Conservation (phyloP, 2,113 vertebrate species). For the Orycteropus afer region DNA sequence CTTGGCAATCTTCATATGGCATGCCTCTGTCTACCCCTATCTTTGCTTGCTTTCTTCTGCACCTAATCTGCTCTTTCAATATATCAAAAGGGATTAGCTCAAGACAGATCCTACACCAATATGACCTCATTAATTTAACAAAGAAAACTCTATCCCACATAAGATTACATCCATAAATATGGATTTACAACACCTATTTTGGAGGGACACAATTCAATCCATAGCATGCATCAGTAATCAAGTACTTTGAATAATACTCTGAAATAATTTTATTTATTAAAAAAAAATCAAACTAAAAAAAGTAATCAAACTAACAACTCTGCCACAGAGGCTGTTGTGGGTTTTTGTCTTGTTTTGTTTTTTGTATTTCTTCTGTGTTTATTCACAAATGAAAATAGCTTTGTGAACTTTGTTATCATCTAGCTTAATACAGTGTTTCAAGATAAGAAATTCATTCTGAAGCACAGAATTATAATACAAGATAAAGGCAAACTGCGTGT, state of each 20-base stretch:
- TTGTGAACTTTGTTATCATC: conserved; percentile 7
- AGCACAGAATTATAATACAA: neutral
- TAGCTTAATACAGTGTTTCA: neutral
- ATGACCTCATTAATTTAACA: neutral
- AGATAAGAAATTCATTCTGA: conserved; percentile 1
- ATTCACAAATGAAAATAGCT: conserved; percentile 3
- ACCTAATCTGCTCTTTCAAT: no score
- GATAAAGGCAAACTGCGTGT: neutral
- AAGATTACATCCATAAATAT: neutral
- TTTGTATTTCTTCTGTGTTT: neutral
- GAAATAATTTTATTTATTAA: neutral
- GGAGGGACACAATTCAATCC: no score
- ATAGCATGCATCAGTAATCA: neutral
- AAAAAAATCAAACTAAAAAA: neutral
- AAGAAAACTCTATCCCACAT: neutral
- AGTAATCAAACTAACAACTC: neutral
- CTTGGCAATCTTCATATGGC: neutral
- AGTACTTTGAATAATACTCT: neutral
- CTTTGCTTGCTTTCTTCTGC: no score
- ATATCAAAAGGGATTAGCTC: no score
- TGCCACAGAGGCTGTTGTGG: neutral
- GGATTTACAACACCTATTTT: neutral
- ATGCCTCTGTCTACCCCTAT: no score
- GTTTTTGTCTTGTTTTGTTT: no score
- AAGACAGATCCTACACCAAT: neutral